Conservation (phyloP, 2,797 vertebrate genomes). For the Mionectes olivaceus region DNA sequence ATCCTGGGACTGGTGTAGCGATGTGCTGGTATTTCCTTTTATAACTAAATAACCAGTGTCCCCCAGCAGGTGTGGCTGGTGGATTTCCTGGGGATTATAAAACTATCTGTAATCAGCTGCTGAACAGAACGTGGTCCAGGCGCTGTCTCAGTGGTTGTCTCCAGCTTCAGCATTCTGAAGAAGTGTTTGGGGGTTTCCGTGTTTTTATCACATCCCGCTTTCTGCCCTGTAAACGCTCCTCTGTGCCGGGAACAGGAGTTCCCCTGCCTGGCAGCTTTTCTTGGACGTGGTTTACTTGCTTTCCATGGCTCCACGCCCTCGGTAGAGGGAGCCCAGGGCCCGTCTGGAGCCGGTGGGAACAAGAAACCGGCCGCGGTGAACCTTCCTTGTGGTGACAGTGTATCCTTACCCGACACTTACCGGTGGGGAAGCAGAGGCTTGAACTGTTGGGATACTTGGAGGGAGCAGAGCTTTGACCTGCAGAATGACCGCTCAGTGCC, state of each 20-base stretch:
- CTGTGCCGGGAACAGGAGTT: rapidly evolving
- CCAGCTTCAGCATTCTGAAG: neutral
- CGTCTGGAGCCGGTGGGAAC: neutral
- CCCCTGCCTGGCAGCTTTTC: neutral
- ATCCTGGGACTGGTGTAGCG: neutral
- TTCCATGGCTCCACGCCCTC: neutral
- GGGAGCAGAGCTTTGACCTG: neutral
- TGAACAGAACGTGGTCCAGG: neutral
- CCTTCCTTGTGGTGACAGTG: rapidly evolving
- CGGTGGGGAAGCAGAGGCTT: neutral
- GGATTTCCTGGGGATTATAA: rapidly evolving
- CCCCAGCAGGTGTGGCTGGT: neutral
- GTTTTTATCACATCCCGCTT: rapidly evolving
- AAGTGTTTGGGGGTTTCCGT: neutral
- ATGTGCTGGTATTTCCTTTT: neutral
- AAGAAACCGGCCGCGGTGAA: neutral
- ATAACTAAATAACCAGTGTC: neutral
- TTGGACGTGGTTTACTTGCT: rapidly evolving
- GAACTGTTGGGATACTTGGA: rapidly evolving
- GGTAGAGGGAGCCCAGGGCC: conserved; percentile 45
- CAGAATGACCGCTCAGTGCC: rapidly evolving
- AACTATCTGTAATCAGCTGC: neutral
- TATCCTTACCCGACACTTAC: neutral
- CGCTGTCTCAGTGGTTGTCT: rapidly evolving
- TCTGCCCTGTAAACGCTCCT: neutral